These are phyloP conservation scores for Antedon bifida DNA, from an alignment of 35 echinoderm and acorn worm species.

Conservation along the genomic window DNA sequence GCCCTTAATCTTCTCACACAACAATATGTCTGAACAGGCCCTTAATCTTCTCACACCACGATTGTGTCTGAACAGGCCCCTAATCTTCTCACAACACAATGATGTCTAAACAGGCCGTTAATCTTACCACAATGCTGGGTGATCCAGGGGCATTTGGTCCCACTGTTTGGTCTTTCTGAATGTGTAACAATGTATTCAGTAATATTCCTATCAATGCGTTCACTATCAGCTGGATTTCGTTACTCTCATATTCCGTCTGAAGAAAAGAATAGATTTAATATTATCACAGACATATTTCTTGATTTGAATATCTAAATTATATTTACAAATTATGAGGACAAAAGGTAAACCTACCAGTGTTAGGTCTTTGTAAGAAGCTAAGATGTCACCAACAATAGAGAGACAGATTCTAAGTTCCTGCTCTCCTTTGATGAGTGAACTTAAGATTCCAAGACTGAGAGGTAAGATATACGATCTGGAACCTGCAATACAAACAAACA, in stretches of 20 bases:
- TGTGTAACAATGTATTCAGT: background rate
- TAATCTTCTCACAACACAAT: too few species aligned
- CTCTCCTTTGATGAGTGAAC: constrained; percentile 21
- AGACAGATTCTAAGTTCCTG: constrained; percentile 23
- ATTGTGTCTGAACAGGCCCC: too few species aligned
- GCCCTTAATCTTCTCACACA: background rate
- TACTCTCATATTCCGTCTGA: constrained; percentile 27
- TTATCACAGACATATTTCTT: too few species aligned
- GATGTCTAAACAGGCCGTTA: too few species aligned
- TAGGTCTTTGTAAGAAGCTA: constrained; percentile 23
- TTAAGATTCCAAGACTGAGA: constrained; percentile 25
- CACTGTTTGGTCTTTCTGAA: background rate
- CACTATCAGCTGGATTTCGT: constrained; percentile 28
- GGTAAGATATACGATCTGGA: constrained; percentile 31
- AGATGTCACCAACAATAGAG: constrained; percentile 35
- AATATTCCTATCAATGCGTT: constrained; percentile 4
- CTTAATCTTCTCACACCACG: too few species aligned
- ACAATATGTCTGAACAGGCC: too few species aligned
- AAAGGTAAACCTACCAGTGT: background rate
- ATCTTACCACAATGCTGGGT: background rate
- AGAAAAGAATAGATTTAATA: too few species aligned
- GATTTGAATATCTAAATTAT: too few species aligned
- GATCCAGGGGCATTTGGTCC: background rate
- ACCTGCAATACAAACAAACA: constrained; percentile 15
- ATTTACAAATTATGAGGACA: too few species aligned